phyloP scores from a whole-genome alignment of 2,797 vertebrate species.

The Periparus ater region DNA sequence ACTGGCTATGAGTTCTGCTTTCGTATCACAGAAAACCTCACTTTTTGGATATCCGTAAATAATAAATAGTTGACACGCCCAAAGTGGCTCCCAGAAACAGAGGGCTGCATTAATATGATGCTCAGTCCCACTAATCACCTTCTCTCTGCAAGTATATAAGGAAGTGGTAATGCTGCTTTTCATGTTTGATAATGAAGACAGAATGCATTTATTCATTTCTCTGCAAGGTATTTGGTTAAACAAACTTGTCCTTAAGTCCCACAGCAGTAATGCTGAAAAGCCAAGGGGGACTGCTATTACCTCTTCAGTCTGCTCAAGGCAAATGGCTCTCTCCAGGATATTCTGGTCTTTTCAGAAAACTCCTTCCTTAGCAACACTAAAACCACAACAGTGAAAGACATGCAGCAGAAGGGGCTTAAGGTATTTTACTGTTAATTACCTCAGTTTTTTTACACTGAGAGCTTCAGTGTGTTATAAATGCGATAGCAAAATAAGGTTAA shows the following conservation, averaged over 20 bases:
- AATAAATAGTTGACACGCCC: not conserved
- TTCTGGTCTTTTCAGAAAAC: not conserved
- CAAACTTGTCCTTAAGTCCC: not conserved
- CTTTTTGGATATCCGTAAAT: not conserved
- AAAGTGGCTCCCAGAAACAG: too few relatives aligned
- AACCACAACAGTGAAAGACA: not conserved
- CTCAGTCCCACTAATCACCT: not conserved
- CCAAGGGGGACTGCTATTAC: not conserved
- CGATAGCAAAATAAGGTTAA: too few relatives aligned
- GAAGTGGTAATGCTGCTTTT: not conserved
- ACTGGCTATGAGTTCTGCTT: not conserved
- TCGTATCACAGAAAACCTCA: not conserved
- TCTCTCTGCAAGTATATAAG: not conserved
- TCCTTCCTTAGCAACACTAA: not conserved
- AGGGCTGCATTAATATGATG: not conserved
- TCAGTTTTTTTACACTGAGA: constrained; percentile 77
- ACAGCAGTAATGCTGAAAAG: not conserved
- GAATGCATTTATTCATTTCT: not conserved
- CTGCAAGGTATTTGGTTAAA: not conserved
- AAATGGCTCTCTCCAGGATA: not conserved
- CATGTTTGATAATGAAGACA: not conserved
- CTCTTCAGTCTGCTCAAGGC: not conserved
- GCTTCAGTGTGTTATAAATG: not conserved
- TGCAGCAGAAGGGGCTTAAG: not conserved
- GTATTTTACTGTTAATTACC: constrained; percentile 66